These are phyloP conservation scores for Scolopax rusticola DNA, from an alignment of 2,797 vertebrate species.

Conservation along the genomic window DNA sequence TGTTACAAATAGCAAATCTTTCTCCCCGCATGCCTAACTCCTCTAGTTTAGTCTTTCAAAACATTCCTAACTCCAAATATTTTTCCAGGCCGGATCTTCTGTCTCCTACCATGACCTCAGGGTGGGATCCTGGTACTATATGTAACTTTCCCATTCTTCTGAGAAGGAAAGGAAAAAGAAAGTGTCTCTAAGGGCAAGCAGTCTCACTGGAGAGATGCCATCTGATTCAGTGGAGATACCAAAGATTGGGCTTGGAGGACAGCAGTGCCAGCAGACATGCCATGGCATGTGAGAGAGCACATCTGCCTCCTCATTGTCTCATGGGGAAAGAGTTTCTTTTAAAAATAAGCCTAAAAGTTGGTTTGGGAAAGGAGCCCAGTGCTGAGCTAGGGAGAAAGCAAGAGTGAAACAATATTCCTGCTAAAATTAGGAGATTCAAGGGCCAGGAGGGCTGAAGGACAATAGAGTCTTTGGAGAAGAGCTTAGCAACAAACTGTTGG, in stretches of 20 bases:
- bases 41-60: conserved; percentile 25
- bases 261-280: neutral
- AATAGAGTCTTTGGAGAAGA: neutral
- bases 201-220: neutral
- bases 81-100: conserved; percentile 9
- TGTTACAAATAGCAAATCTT: conserved; percentile 45
- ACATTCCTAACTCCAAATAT: conserved; percentile 40
- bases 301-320: conserved; percentile 20
- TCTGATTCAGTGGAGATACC: neutral
- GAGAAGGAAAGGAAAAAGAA: neutral
- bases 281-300: neutral
- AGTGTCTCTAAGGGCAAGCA: neutral
- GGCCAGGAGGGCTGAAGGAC: neutral
- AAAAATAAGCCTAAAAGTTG: neutral
- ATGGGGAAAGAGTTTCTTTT: neutral
- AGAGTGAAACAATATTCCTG: neutral
- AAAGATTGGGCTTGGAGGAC: neutral
- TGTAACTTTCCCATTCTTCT: neutral
- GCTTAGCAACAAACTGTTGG: neutral
- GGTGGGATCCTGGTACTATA: neutral
- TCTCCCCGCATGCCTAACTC: neutral
- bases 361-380: conserved; percentile 36
- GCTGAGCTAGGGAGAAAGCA: conserved; percentile 6
- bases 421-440: neutral
- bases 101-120: neutral